A percentile compares a stretch with the other conserved stretches of the same genome.
These are phyloP conservation scores for Mungos mungo DNA, from an alignment of 2,113 vertebrate species.

Conservation along the genomic window DNA sequence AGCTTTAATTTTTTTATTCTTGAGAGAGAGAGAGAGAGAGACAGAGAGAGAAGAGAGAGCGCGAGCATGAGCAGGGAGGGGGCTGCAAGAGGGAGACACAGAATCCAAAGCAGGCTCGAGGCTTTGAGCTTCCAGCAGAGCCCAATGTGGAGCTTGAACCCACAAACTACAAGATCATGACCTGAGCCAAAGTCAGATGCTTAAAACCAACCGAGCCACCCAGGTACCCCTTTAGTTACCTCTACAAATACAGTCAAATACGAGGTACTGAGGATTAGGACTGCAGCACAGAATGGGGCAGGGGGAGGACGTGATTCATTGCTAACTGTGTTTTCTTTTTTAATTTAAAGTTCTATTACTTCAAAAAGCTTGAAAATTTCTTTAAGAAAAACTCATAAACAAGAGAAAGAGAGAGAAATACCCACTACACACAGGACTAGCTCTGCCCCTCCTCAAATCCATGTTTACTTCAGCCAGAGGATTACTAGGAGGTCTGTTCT, in stretches of 20 bases:
- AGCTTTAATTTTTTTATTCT: background rate
- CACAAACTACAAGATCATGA: too few species aligned
- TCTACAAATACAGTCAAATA: background rate
- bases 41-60: too few species aligned
- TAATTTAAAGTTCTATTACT: slow-evolving; percentile 6
- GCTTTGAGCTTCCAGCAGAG: too few species aligned
- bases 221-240: background rate
- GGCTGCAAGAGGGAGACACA: too few species aligned
- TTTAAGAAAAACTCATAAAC: slow-evolving; percentile 13
- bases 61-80: too few species aligned
- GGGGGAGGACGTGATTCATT: background rate
- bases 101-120: too few species aligned
- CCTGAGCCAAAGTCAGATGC: too few species aligned
- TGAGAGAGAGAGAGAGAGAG: too few species aligned
- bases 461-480: background rate
- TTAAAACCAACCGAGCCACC: too few species aligned
- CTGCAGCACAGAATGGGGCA: background rate
- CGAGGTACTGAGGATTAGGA: background rate
- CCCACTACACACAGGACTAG: background rate
- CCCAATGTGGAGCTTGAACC: too few species aligned
- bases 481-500: slow-evolving; percentile 23
- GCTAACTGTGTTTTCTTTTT: background rate
- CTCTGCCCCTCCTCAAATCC: background rate
- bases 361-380: background rate
- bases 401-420: background rate